These are phyloP conservation scores for Dendrophyllia cribrosa DNA, from an alignment of 64 coral and sea anemone genomes.

Conservation along the genomic window DNA sequence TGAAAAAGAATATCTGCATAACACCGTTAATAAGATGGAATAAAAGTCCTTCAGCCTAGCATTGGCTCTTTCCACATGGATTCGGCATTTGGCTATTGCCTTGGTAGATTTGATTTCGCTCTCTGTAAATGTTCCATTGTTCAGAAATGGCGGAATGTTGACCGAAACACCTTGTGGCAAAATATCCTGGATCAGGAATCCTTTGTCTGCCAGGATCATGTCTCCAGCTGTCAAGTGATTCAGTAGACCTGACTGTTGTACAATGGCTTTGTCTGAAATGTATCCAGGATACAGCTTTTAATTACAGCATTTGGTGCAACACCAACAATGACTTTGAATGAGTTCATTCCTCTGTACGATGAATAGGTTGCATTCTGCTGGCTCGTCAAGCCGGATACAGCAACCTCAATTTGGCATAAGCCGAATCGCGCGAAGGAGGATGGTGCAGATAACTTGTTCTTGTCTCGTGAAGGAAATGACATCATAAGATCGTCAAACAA, in stretches of 20 bases:
- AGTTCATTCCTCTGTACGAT: slow-evolving; percentile 49
- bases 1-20: slow-evolving; percentile 51
- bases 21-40: slow-evolving; percentile 37
- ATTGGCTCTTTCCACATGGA: slow-evolving; percentile 57
- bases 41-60: slow-evolving; percentile 56
- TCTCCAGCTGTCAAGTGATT: slow-evolving; percentile 22
- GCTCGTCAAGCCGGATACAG: slow-evolving; percentile 42
- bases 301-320: slow-evolving; percentile 26
- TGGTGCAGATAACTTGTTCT: slow-evolving; percentile 47
- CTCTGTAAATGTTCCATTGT: slow-evolving; percentile 46
- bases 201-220: slow-evolving; percentile 35
- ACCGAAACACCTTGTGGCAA: slow-evolving; percentile 19
- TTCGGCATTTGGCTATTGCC: slow-evolving; percentile 30
- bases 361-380: slow-evolving; percentile 58
- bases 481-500: slow-evolving; percentile 47
- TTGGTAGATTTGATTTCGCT: slow-evolving; percentile 42
- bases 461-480: slow-evolving; percentile 39
- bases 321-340: slow-evolving; percentile 52
- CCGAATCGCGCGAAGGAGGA: slow-evolving; percentile 38
- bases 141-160: slow-evolving; percentile 44
- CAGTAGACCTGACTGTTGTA: slow-evolving; percentile 9
- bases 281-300: background rate
- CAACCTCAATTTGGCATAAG: slow-evolving; percentile 44
- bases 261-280: slow-evolving; percentile 30
- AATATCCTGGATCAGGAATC: slow-evolving; percentile 43